A percentile compares a stretch with the other conserved stretches of the same genome.
These are phyloP conservation scores for Capromys pilorides DNA, from an alignment of 2,797 vertebrate species.

Conservation along the genomic window DNA sequence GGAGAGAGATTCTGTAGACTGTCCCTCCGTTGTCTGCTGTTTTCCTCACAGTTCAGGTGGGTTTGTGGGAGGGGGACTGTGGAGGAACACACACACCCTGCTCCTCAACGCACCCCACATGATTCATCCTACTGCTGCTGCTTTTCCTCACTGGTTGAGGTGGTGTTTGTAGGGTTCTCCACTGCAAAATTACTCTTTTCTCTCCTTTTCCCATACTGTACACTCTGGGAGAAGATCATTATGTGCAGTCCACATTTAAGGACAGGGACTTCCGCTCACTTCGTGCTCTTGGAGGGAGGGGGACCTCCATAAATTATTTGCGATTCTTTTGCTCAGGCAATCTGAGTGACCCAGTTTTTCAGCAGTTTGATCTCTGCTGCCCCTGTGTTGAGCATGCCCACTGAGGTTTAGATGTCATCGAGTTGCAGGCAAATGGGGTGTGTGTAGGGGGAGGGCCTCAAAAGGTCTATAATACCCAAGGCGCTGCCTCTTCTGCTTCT, in stretches of 20 bases:
- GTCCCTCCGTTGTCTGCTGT: not conserved
- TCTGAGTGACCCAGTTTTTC: constrained; percentile 22
- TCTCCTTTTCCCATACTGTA: not conserved
- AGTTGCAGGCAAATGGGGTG: not conserved
- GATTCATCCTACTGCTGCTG: not conserved
- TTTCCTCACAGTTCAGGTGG: not conserved
- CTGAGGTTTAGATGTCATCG: constrained; percentile 42
- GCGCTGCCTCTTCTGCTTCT: constrained; percentile 51
- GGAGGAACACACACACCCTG: not conserved
- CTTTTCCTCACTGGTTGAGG: not conserved
- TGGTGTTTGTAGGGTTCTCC: not conserved
- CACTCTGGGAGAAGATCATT: not conserved
- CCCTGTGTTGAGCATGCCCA: not conserved
- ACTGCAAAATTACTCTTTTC: not conserved
- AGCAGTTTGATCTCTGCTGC: not conserved
- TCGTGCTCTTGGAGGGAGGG: not conserved
- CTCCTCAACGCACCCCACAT: not conserved
- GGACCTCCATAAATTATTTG: constrained; percentile 33
- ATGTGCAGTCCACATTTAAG: not conserved
- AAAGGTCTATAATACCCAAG: not conserved
- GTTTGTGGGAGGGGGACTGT: not conserved
- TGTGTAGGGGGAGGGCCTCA: not conserved
- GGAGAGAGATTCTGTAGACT: not conserved
- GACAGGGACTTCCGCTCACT: not conserved
- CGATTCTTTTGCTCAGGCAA: not conserved